A percentile compares a stretch with the other conserved stretches of the same genome.
phyloP scores from a whole-genome alignment of 2,888 invertebrate species.

The Trissolcus brochymenae region DNA sequence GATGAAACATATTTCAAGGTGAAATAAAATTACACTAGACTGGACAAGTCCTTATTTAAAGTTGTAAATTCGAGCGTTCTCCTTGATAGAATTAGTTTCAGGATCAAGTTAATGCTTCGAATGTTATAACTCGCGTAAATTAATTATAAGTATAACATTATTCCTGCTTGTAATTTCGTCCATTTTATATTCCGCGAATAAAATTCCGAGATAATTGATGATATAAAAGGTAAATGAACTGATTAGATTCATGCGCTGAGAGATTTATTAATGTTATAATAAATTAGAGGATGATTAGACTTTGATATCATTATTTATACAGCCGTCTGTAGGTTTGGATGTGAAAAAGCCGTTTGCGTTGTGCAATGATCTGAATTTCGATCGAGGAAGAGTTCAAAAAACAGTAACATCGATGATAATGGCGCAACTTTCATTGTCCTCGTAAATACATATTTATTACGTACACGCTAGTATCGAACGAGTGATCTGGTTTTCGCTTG shows the following conservation, averaged over 20 bases:
- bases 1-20: constrained; percentile 42
- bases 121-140: constrained; percentile 15
- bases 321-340: no score
- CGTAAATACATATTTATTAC: constrained; percentile 47
- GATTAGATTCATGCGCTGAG: neutral
- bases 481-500: constrained; percentile 55
- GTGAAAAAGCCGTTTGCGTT: constrained; percentile 2
- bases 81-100: constrained; percentile 37
- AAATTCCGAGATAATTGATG: constrained; percentile 27
- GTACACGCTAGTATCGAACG: constrained; percentile 33
- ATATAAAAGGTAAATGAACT: neutral
- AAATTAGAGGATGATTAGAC: no score
- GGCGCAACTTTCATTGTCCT: constrained; percentile 34
- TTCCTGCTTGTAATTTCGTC: constrained; percentile 14
- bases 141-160: constrained; percentile 18
- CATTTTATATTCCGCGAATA: neutral
- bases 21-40: constrained; percentile 37
- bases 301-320: no score
- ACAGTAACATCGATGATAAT: constrained; percentile 1
- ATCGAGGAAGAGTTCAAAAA: constrained; percentile 2
- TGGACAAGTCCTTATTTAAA: constrained; percentile 41
- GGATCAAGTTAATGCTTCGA: constrained; percentile 11
- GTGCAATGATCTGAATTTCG: neutral
- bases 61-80: constrained; percentile 36
- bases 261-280: no score